Percentiles rank a stretch among this genome's conserved stretches.
phyloP scores from a whole-genome alignment of 2,888 invertebrate genomes.

The Melieria picta region DNA sequence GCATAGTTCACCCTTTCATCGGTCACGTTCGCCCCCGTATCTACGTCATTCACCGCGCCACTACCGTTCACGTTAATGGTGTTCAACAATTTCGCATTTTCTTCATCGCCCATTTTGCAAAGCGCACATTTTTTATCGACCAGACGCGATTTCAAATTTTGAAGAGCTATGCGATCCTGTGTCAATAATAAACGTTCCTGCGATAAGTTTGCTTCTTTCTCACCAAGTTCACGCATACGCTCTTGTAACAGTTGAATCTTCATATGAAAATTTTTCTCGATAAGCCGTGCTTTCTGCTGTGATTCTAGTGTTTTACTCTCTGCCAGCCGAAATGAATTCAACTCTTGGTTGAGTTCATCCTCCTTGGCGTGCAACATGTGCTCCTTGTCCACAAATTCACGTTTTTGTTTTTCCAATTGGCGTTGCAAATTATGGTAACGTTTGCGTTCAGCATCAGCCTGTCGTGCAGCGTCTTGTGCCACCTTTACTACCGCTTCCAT shows the following conservation, averaged over 20 bases:
- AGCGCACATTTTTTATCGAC: slow-evolving; percentile 60
- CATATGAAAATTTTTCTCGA: slow-evolving; percentile 58
- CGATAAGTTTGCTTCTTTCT: slow-evolving; percentile 61
- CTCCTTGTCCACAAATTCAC: slow-evolving; percentile 59
- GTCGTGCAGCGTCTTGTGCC: slow-evolving; percentile 62
- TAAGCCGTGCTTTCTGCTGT: slow-evolving; percentile 51
- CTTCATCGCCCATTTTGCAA: slow-evolving; percentile 59
- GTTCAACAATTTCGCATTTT: slow-evolving; percentile 50
- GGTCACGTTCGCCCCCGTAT: neutral
- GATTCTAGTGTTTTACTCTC: slow-evolving; percentile 55
- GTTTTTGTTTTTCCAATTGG: slow-evolving; percentile 60
- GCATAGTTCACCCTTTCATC: neutral
- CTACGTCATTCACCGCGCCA: neutral
- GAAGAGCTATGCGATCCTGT: slow-evolving; percentile 61
- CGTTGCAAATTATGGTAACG: slow-evolving; percentile 60
- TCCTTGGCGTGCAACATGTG: slow-evolving; percentile 55
- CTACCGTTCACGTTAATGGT: slow-evolving; percentile 26
- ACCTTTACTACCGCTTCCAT: slow-evolving; percentile 62
- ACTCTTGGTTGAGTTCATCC: slow-evolving; percentile 58
- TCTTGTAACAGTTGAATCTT: slow-evolving; percentile 59
- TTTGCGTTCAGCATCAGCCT: slow-evolving; percentile 62
- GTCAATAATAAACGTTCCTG: slow-evolving; percentile 61
- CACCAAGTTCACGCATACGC: slow-evolving; percentile 57
- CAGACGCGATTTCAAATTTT: slow-evolving; percentile 55
- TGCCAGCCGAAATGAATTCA: slow-evolving; percentile 55